Percentiles rank a stretch among this genome's conserved stretches.
Evolutionary conservation across 2,888 invertebrate genomes (phyloP).

Genomic region (Geotrupes spiniger): DNA sequence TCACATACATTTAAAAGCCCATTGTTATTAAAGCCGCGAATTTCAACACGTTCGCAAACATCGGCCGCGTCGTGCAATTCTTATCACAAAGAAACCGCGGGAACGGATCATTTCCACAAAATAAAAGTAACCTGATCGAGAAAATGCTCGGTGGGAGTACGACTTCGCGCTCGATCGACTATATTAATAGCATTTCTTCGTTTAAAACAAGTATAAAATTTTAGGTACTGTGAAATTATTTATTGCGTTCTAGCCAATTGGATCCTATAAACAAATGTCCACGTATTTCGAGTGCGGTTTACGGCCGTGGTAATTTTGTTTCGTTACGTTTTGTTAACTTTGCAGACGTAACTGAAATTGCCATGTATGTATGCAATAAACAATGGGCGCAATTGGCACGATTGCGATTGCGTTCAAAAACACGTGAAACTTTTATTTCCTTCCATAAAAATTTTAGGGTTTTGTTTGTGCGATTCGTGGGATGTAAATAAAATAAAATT

Average conservation of each 20-base stretch:
- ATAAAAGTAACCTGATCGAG: constrained; percentile 16
- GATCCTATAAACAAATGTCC: constrained; percentile 15
- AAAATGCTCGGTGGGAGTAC: constrained; percentile 14
- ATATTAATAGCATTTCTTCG: constrained; percentile 18
- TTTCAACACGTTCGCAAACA: too few relatives aligned
- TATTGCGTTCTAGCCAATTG: constrained; percentile 16
- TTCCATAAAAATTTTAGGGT: too few relatives aligned
- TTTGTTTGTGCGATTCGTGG: too few relatives aligned
- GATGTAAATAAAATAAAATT: too few relatives aligned
- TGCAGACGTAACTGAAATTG: background rate
- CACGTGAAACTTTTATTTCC: too few relatives aligned
- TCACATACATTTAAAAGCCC: too few relatives aligned
- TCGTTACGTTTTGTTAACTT: constrained; percentile 11
- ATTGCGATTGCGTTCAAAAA: too few relatives aligned
- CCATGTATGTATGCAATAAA: too few relatives aligned
- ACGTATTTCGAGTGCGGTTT: constrained; percentile 3
- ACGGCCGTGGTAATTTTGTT: constrained; percentile 9
- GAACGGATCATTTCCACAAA: constrained; percentile 20
- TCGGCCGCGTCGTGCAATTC: background rate
- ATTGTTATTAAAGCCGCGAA: too few relatives aligned
- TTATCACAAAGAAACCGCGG: constrained; percentile 18
- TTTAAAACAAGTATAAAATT: constrained; percentile 10
- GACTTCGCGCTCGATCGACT: constrained; percentile 14
- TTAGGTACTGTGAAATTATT: constrained; percentile 19
- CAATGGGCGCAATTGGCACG: too few relatives aligned